Evolutionary conservation across 2,888 invertebrate species (phyloP), one percentile per base, ranked within the genome.

Genomic region (Frankliniella intonsa): DNA sequence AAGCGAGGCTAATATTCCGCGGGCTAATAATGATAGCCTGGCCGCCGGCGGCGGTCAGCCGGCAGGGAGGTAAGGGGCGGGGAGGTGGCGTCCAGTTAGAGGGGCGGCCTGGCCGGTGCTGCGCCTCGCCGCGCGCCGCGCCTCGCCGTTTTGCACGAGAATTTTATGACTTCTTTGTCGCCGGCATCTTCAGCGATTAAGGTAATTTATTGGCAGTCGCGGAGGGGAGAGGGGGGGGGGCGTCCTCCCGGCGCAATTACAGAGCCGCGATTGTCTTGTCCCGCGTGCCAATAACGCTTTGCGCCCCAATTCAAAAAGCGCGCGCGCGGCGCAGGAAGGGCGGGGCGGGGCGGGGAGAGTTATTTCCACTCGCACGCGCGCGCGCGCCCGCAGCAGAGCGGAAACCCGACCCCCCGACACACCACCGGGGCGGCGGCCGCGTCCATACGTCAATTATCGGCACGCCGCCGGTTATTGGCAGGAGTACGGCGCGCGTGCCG

Each of bases 141-240:
- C 22, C 69, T 11, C 17, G 55, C 55, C 55, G 19, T 22, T 69
- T 69, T 55, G 55, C 12, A 17, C 55, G 55, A 22, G 69, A 69
- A 25, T 76, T 76, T 76, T 76, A 76, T 25, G 69, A 25, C 69
- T 76, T 76, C 69, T 76, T 76, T 25, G 69, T 76, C 69, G 69
- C 69, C 69, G 69, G 11, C 25, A 25, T 76, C 69, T 11, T 11
- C 69, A 12, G 11, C 25, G 22, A 76, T 25, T 25, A 9, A 3
- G 22, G 69, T 25, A 76, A 76, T 76, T 76, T 76, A 76, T 76
- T 12, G 10, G 38, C 38, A 38, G 38, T 38, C 38, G 38, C 38
- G 38, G 38, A 0, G 12, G 62, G 14, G 55, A 2, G 3, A 5
- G 38, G 38, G 38, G 3, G 38, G 3, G 38, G 38, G 3, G 38